These are phyloP conservation scores for Speoplatyrhinus poulsoni DNA, from an alignment of 2,113 vertebrate species.

Conservation along the genomic window DNA sequence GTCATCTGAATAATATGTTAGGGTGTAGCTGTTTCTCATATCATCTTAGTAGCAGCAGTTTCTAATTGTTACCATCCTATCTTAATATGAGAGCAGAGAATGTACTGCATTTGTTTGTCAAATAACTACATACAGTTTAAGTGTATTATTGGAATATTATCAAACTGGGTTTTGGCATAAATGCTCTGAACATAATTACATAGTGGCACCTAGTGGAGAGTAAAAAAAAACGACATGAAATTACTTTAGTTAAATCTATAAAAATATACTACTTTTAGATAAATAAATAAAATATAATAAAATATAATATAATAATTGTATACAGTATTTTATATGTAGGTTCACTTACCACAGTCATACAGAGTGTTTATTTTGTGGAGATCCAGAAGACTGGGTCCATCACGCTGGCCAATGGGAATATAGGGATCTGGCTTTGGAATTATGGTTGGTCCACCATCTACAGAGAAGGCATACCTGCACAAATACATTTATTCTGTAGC, in stretches of 20 bases:
- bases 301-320: no score
- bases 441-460: constrained; percentile 80
- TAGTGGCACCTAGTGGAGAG: constrained; percentile 38
- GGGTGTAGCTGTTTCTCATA: not conserved
- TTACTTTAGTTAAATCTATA: not conserved
- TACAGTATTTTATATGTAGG: not conserved
- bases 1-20: no score
- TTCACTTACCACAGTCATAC: constrained; percentile 78
- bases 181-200: constrained; percentile 37
- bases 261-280: not conserved
- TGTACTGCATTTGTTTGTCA: not conserved
- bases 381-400: constrained; percentile 79
- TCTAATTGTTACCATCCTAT: not conserved
- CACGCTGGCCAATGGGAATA: constrained; percentile 80
- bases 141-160: not conserved
- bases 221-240: constrained; percentile 14
- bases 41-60: constrained; percentile 6
- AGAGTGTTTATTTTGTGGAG: constrained; percentile 83
- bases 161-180: not conserved
- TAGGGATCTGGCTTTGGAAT: constrained; percentile 79
- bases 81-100: constrained; percentile 4
- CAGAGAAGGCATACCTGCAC: constrained; percentile 78
- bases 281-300: not conserved
- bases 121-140: not conserved
- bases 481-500: not conserved